phyloP scores from a whole-genome alignment of 2,797 vertebrate genomes.

The Erethizon dorsatum region DNA sequence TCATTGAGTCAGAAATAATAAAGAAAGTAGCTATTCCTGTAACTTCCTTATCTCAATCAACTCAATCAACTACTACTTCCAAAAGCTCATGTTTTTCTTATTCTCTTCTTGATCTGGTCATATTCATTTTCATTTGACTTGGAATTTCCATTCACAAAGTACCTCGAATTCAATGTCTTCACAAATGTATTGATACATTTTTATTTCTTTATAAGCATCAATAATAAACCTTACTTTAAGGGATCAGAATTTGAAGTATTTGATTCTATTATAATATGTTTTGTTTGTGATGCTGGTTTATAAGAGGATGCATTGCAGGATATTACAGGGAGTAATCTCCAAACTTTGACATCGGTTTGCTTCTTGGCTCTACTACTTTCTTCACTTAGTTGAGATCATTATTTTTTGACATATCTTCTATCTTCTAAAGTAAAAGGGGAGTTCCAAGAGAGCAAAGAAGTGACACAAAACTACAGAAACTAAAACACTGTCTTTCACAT shows the following conservation, averaged over 20 bases:
- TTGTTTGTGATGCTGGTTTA: background rate
- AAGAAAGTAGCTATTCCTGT: background rate
- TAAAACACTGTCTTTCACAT: background rate
- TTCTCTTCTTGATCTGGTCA: background rate
- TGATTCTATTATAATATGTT: background rate
- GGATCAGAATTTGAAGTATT: background rate
- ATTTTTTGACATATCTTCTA: background rate
- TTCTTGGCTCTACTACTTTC: background rate
- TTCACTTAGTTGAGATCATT: background rate
- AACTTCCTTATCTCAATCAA: background rate
- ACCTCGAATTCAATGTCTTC: background rate
- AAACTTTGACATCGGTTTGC: background rate
- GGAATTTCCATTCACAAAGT: background rate
- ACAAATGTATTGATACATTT: background rate
- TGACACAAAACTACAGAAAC: background rate
- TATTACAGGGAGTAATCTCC: background rate
- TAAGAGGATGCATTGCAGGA: background rate
- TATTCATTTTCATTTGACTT: background rate
- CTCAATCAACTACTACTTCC: background rate
- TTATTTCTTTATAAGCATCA: background rate
- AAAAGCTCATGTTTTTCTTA: background rate
- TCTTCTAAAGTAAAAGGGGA: background rate
- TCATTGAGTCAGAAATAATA: background rate
- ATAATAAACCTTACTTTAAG: background rate
- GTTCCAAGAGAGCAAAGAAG: background rate